Percentiles rank a stretch among this genome's conserved stretches.
These are phyloP conservation scores for Lucilia sericata DNA, from an alignment of 1,140 invertebrate genomes.

Conservation along the genomic window DNA sequence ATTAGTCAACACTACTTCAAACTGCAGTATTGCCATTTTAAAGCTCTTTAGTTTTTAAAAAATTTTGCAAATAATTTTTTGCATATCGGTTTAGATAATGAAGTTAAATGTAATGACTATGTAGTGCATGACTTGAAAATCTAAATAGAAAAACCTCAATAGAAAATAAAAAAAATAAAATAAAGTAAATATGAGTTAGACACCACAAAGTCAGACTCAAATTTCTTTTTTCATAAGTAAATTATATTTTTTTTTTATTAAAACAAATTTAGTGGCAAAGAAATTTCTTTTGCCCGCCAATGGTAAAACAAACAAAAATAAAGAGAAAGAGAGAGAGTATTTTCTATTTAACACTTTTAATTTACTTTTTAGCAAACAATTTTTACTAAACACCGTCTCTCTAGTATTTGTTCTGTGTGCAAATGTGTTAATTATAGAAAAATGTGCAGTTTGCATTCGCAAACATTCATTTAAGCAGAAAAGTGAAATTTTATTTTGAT, in stretches of 20 bases:
- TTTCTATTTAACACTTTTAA: not conserved
- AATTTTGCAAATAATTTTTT: too few relatives aligned
- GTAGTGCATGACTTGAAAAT: too few relatives aligned
- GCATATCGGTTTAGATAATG: too few relatives aligned
- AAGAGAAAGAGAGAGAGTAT: not conserved
- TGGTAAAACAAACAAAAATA: not conserved
- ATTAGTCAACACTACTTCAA: too few relatives aligned
- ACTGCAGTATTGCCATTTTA: too few relatives aligned
- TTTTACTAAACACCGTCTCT: not conserved
- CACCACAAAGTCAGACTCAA: too few relatives aligned
- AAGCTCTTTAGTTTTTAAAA: too few relatives aligned
- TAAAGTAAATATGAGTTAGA: too few relatives aligned
- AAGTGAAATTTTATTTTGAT: constrained; percentile 12
- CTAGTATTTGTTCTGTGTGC: constrained; percentile 25
- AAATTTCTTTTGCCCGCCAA: not conserved
- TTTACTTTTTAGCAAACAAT: not conserved
- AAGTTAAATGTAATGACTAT: too few relatives aligned
- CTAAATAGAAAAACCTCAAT: too few relatives aligned
- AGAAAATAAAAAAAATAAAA: too few relatives aligned
- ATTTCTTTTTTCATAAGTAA: not conserved
- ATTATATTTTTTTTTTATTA: not conserved
- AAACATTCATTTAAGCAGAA: not conserved
- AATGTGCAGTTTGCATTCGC: constrained; percentile 10
- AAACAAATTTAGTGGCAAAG: not conserved
- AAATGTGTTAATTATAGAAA: constrained; percentile 37